Base-by-base conservation (phyloP, 2,113 vertebrate genomes). In the Erpornis zantholeuca region DNA sequence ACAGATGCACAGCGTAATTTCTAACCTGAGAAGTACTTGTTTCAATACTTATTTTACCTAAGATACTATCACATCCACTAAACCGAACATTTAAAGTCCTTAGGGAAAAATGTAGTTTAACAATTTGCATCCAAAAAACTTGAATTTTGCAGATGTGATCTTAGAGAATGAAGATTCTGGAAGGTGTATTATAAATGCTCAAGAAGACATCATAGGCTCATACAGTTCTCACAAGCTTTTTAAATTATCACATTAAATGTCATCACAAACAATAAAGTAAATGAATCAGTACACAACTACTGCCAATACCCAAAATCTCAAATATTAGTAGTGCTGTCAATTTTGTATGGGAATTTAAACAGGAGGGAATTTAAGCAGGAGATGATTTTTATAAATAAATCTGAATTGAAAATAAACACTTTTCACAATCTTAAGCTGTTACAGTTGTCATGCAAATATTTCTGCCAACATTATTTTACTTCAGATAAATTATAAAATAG, bases 241-340 rank as follows among this genome's bases (percentile, higher is more conserved):
- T 64, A 72, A 89, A 80, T 76, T 44, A 92, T 57, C 53, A 42
- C 7, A 33, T 60, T 87, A 89, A 94, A 96, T 90, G 52, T 64
- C 90, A 92, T 68, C 50, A 59, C 68, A 79, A 95, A 90, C 81
- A 82, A 87, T 69, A 40, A 90, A 94, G 54, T 77, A 45, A 95
- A 92, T 44, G 82, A 90, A 79, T 45, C 59, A 72, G 82, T 71
- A 78, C 31, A 71, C 64, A 95, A 60, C n/a, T 69, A 70, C 17
- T 63, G n/a, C 68, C 63, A 20, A 54, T 76, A 69, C 59, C 36
- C 95, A 71, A 88, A 87, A 86, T 70, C 22, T 59, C 40, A 90
- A 84, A 33, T 88, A 91, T 63, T 47, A 93, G 75, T 21, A 88
- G 64, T 33, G 49, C 44, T 75, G 24, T 49, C 47, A 77, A 18